Evolutionary conservation across 2,113 vertebrate genomes (phyloP).

Genomic region (Poeciliopsis turrubarensis): DNA sequence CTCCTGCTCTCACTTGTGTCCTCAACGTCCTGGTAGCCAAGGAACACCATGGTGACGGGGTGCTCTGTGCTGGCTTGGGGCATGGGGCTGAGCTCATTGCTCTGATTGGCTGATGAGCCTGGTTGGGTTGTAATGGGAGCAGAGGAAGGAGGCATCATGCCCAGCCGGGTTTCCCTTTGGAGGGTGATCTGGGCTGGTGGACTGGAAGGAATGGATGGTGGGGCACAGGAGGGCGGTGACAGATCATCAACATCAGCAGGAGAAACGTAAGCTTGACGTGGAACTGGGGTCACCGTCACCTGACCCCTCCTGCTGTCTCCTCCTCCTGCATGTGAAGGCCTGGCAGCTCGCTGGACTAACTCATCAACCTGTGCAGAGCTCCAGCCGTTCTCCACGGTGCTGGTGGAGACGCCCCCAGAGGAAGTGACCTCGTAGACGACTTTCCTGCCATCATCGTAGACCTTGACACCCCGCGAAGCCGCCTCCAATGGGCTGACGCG

Average conservation of each 20-base stretch:
- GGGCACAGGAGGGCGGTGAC: slow-evolving; percentile 75
- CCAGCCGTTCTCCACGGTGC: slow-evolving; percentile 90
- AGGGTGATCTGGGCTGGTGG: slow-evolving; percentile 83
- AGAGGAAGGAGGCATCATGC: slow-evolving; percentile 62
- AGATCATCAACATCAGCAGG: slow-evolving; percentile 63
- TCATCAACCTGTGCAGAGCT: slow-evolving; percentile 91
- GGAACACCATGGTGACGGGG: slow-evolving; percentile 97
- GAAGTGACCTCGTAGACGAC: slow-evolving; percentile 93
- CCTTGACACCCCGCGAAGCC: slow-evolving; percentile 91
- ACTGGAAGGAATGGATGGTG: slow-evolving; percentile 71
- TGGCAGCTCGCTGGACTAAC: slow-evolving; percentile 89
- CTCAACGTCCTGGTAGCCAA: slow-evolving; percentile 94
- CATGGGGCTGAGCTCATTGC: slow-evolving; percentile 21
- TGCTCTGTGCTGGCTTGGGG: slow-evolving; percentile 83
- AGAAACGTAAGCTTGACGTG: slow-evolving; percentile 38
- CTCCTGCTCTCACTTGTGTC: slow-evolving; percentile 92
- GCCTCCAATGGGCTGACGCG: slow-evolving; percentile 87
- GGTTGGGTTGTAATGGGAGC: slow-evolving; percentile 66
- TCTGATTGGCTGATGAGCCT: slow-evolving; percentile 37
- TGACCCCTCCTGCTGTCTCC: slow-evolving; percentile 73
- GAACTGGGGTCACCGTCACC: slow-evolving; percentile 78
- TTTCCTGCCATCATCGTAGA: slow-evolving; percentile 94
- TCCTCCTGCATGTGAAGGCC: slow-evolving; percentile 73
- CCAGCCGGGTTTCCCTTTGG: slow-evolving; percentile 81
- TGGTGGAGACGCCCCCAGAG: slow-evolving; percentile 85